Conservation (phyloP, 2,888 invertebrate genomes). For the Periphyllus acericola region DNA sequence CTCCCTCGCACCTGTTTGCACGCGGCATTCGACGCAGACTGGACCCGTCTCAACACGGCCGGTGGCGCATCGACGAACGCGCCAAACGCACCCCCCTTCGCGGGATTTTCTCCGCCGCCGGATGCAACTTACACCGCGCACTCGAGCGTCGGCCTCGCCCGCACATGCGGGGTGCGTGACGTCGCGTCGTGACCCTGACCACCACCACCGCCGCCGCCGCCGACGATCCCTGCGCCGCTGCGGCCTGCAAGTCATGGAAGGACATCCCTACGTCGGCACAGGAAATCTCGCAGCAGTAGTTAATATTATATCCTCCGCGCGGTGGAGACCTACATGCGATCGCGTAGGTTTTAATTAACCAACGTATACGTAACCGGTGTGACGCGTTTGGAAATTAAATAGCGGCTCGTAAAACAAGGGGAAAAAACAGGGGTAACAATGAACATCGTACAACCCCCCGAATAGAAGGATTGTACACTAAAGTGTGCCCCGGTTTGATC, state of each 20-base stretch:
- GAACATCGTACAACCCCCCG: too few relatives aligned
- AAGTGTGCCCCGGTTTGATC: too few relatives aligned
- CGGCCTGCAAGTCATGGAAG: neutral
- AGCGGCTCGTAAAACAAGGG: too few relatives aligned
- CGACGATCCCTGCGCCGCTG: neutral
- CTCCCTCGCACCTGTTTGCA: conserved; percentile 28
- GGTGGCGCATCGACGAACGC: conserved; percentile 20
- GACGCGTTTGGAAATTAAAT: too few relatives aligned
- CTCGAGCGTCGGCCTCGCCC: neutral
- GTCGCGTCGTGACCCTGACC: conserved; percentile 26
- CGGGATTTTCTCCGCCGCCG: neutral
- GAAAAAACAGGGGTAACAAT: too few relatives aligned
- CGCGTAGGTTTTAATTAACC: too few relatives aligned
- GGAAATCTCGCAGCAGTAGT: neutral
- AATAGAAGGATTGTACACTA: too few relatives aligned
- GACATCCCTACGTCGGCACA: neutral
- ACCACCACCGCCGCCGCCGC: neutral
- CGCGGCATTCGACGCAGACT: conserved; percentile 41
- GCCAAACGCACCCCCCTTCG: conserved; percentile 20
- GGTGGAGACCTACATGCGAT: too few relatives aligned
- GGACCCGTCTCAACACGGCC: neutral
- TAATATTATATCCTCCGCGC: too few relatives aligned
- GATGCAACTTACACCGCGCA: conserved; percentile 8
- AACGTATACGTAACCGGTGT: too few relatives aligned
- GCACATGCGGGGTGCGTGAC: neutral